Evolutionary conservation across 2,797 vertebrate species (phyloP), one percentile per base, ranked within the genome.

Genomic region (Poecilia picta): DNA sequence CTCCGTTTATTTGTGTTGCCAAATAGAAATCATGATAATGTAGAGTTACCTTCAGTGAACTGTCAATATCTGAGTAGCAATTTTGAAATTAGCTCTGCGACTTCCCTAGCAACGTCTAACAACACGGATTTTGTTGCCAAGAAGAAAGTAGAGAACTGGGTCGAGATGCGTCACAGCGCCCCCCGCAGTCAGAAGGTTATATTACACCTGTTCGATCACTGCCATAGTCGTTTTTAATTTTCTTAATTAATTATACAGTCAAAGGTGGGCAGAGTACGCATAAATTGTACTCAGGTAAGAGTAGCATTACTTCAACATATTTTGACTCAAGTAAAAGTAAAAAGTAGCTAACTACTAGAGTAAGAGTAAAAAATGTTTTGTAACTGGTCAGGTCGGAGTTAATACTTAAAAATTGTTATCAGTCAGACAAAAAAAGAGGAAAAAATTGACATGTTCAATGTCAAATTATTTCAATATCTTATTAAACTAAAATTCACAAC

Each of bases 81-180:
- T 78, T 82, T 64, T 66, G 31, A 71, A 55, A 72, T 59, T 75
- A 82, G 80, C 83, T 64, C 45, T 10, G 1, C 25, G 2, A 87
- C 91, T 94, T 95, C 94, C 95, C 89, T 95, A 94, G 94, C 91
- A 94, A 95, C 94, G 95, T 82, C 89, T 94, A 89, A 92, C 87
- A 94, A 94, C 91, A 92, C 57, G 72, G 73, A 71, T 74, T 62
- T 68, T 73, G 92, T 95, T 89, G 73, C 89, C 76, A 93, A 88
- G 89, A 92, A 83, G 70, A 87, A 73, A 57, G 8, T 6, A 5
- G 15, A 13, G 66, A 49, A 64, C 59, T 15, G 15, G 45, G 1
- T 1, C 1, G 23, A n/a, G 43, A 0, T 0, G 33, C 0, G 12
- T 66, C 82, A 90, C 86, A 92, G 91, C 81, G 91, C 66, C 91